A percentile compares a stretch with the other conserved stretches of the same genome.
Conservation (phyloP, 2,797 vertebrate genomes). For the Florisuga fusca region DNA sequence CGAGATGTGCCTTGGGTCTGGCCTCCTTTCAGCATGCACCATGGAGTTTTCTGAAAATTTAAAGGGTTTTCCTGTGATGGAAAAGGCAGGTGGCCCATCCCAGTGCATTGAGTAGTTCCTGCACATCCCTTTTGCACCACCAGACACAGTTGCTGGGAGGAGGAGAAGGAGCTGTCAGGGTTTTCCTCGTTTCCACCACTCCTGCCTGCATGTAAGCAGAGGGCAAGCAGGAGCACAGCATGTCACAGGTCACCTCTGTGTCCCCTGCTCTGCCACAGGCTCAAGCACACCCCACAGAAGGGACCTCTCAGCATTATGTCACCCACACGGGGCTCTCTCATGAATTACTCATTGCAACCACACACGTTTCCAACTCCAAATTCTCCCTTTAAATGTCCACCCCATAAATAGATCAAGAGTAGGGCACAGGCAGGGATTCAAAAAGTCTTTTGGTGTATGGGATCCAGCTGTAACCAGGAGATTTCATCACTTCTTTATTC, state of each 20-base stretch:
- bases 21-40: neutral
- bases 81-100: neutral
- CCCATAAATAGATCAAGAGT: neutral
- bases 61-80: neutral
- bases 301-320: neutral
- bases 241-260: neutral
- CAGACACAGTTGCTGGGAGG: neutral
- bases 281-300: neutral
- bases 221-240: neutral
- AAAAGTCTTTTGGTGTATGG: neutral
- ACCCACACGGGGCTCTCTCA: neutral
- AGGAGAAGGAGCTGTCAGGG: neutral
- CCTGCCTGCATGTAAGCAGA: neutral
- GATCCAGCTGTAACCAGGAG: neutral
- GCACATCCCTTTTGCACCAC: neutral
- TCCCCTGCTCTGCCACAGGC: rapidly evolving
- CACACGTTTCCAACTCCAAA: neutral
- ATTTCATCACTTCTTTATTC: neutral
- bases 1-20: neutral
- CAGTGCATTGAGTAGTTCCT: neutral
- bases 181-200: neutral
- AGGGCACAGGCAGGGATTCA: neutral
- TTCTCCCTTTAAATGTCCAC: neutral
- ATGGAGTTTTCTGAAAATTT: neutral
- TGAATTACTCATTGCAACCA: neutral